Base-by-base conservation (phyloP, 1,140 invertebrate genomes). In the Trachymyrmex septentrionalis region DNA sequence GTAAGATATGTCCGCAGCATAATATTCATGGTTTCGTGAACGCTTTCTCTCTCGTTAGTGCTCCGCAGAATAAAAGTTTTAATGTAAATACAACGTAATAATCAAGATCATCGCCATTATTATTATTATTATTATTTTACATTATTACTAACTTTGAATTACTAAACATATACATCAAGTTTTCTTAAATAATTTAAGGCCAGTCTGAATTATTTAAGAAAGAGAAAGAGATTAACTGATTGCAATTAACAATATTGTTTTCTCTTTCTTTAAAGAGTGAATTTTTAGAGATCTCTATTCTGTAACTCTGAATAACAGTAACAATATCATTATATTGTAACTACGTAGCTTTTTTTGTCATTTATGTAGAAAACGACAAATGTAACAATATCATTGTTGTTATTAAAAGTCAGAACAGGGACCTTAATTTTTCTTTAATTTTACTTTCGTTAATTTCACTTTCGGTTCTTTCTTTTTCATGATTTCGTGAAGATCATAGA, bases 1-100 rank as follows among this genome's bases (percentile, higher is more conserved):
- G 71, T 87, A 66, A 85, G 67, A 59, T 87, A 85, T 67, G 81
- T 85, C 63, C 48, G 34, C 61, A 6, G 30, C 77, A 55, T 64
- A 82, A 82, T 63, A 57, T 69, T 34, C 64, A 61, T 16, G 14
- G 14, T 73, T n/a, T 61, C 73, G 14, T 19, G 61, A 57, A 57
- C 14, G 76, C 44, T 81, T 81, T 71, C n/a, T 81, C 66, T 69
- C 66, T 69, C 66, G 66, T 71, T 50, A 24, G 30, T 59, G 50
- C 21, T 19, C 2, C 19, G 30, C 48, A 30, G 21, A 55, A 64
- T 24, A 77, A 76, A 76, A 64, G 53, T 85, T 64, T 21, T 1
- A 55, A 64, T 27, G 19, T 66, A 72, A 77, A 53, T 24, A 19
- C 14, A n/a, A 30, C 24, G 19, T 48, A 50, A 73, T 38, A n/a